A percentile compares a stretch with the other conserved stretches of the same genome.
Conservation (phyloP, 2,888 invertebrate species). For the Drosophila monieri region DNA sequence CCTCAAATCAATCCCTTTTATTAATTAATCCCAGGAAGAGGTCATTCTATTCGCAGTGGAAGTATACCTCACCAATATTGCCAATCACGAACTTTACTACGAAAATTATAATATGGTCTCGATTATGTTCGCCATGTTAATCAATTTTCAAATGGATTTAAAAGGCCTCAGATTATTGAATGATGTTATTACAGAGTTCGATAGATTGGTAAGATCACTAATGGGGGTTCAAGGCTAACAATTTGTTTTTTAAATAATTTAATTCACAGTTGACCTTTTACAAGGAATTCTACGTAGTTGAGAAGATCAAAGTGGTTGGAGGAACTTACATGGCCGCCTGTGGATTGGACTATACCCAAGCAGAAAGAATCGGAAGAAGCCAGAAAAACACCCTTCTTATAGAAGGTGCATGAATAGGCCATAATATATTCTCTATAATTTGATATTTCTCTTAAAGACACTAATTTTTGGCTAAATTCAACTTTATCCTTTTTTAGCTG, state of each 20-base stretch:
- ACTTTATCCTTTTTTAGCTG: not conserved
- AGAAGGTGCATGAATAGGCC: not conserved
- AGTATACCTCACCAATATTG: constrained; percentile 86
- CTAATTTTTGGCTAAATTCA: not conserved
- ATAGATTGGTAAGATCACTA: constrained; percentile 87
- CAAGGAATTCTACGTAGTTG: constrained; percentile 87
- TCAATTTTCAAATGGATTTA: constrained; percentile 88
- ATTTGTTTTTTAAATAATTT: no score
- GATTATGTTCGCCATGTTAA: constrained; percentile 97
- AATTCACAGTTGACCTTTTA: constrained; percentile 86
- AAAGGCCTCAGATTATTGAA: constrained; percentile 91
- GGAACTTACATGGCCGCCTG: constrained; percentile 99
- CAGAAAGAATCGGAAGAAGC: constrained; percentile 53
- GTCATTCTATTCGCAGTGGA: constrained; percentile 21
- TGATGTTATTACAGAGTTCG: constrained; percentile 96
- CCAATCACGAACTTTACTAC: constrained; percentile 91
- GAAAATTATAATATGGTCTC: constrained; percentile 94
- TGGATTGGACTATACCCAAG: constrained; percentile 89
- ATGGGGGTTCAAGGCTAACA: not conserved
- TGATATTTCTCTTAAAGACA: no score
- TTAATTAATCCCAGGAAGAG: not conserved
- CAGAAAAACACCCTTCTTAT: not conserved
- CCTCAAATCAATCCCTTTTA: no score
- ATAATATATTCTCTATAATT: not conserved
- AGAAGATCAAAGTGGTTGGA: constrained; percentile 98